These are phyloP conservation scores for Callorhinus ursinus DNA, from an alignment of 2,113 vertebrate species.

Conservation along the genomic window DNA sequence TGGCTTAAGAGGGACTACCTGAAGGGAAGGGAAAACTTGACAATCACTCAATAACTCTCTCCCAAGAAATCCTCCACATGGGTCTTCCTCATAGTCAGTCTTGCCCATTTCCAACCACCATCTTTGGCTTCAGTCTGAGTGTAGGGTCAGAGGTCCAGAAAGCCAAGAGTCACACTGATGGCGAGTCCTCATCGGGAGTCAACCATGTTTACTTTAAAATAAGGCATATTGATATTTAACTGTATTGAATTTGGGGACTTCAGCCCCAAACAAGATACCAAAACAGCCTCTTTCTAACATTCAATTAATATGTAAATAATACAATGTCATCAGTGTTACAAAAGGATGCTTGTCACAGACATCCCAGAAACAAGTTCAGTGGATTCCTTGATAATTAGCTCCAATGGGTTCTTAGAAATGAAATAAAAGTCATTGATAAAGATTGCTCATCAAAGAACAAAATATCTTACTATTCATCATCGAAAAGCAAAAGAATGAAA, in stretches of 20 bases:
- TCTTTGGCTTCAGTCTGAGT: not conserved
- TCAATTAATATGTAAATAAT: not conserved
- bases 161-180: not conserved
- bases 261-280: not conserved
- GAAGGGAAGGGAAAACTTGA: not conserved
- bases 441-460: not conserved
- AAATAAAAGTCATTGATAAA: conserved; percentile 24
- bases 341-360: not conserved
- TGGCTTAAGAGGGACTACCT: not conserved
- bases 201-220: not conserved
- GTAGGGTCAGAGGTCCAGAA: not conserved
- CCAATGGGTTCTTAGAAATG: not conserved
- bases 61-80: not conserved
- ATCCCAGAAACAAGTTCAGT: not conserved
- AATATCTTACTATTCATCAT: not conserved
- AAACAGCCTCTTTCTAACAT: not conserved
- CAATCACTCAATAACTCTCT: not conserved
- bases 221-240: not conserved
- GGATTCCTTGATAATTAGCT: not conserved
- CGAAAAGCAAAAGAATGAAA: conserved; percentile 30
- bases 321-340: not conserved
- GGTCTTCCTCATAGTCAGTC: not conserved
- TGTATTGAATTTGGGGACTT: not conserved
- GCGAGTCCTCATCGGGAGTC: not conserved
- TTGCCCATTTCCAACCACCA: accelerated